Evolutionary conservation across 2,113 vertebrate species (phyloP), one percentile per base, ranked within the genome.

Genomic region (Antechinus stuartii): DNA sequence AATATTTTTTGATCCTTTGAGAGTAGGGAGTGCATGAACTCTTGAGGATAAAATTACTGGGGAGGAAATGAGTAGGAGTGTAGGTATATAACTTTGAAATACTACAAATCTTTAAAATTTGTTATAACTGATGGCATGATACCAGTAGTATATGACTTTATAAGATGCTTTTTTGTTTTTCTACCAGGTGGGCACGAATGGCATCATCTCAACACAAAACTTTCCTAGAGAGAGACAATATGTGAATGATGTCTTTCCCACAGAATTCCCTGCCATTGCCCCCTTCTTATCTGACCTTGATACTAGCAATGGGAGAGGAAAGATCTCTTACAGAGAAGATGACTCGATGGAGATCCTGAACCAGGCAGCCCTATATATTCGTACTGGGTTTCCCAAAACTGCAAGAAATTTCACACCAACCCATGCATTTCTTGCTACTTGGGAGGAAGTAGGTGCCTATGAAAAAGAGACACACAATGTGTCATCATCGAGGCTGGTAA

Each of bases 221-320:
- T 99, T 99, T 95, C 99, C 99, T 23, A 99, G 99, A 98, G 99
- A 99, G 97, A 99, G 99, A 92, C 99, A 99, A 92, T 99, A 99
- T 23, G 99, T 99, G n/a, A 99, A 99, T 42, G 99, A 99, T 0
- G 99, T 99, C 93, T 99, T 99, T 96, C 99, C 99, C 68, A 99
- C 99, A 0, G 99, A 99, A 97, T 99, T 99, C 98, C 99, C 99
- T 0, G 99, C 99, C 93, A 98, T 99, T 11, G 99, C 99, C 1
- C 99, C 99, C 0, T 99, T 99, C 98, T 98, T 99, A 94, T 99
- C 99, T 0, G 99, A 99, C 98, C 98, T 99, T 0, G 99, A 99
- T 98, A 99, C 99, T 52, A 99, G 99, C 0, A 96, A 97, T 0
- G 99, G 98, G 91, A 98, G 98, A 94, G 99, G 99, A 93, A 97